Conservation (phyloP, 2,113 vertebrate genomes). For the Chionis minor region DNA sequence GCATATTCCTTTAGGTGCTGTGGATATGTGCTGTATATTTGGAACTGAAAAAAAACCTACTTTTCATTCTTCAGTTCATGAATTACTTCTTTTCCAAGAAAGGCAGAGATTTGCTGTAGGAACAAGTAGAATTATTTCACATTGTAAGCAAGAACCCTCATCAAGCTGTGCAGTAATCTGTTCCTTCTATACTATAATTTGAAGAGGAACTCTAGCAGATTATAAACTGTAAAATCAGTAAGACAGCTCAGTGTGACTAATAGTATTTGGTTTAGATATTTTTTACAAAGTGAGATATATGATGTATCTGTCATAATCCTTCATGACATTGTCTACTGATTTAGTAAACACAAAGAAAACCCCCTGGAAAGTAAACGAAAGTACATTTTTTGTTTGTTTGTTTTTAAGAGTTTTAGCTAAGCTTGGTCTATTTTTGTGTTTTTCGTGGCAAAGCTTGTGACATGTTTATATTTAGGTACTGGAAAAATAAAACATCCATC, state of each 20-base stretch:
- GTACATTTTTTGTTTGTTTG: background rate
- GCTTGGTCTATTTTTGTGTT: constrained; percentile 39
- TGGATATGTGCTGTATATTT: background rate
- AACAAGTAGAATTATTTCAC: background rate
- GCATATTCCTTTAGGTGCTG: background rate
- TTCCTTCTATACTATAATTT: constrained; percentile 12
- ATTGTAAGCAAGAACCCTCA: background rate
- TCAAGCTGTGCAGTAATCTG: constrained; percentile 21
- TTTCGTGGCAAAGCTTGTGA: background rate
- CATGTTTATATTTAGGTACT: constrained; percentile 59
- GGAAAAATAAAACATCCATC: constrained; percentile 62
- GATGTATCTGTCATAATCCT: background rate
- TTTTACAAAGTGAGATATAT: background rate
- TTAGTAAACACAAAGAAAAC: background rate
- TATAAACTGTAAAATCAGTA: constrained; percentile 19
- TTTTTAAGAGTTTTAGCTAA: constrained; percentile 46
- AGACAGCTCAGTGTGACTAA: background rate
- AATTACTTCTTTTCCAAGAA: constrained; percentile 2
- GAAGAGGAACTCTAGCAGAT: constrained; percentile 14
- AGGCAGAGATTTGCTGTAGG: background rate
- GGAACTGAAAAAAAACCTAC: background rate
- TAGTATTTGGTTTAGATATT: background rate
- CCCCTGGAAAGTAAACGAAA: background rate
- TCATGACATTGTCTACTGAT: background rate
- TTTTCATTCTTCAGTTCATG: background rate